phyloP scores from a whole-genome alignment of 35 echinoderm and acorn worm species.

The Nesometra sesokonis region DNA sequence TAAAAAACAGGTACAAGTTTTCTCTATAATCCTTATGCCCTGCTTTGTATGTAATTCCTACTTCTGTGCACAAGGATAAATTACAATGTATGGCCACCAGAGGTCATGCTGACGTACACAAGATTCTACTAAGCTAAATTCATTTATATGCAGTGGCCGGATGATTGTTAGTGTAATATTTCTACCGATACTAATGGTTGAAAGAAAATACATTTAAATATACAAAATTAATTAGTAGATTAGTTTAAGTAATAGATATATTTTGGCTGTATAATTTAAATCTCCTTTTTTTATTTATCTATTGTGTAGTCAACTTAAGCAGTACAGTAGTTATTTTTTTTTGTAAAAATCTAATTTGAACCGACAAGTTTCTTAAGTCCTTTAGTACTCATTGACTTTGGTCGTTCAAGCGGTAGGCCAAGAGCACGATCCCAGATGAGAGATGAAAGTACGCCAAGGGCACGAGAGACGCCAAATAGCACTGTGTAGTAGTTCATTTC shows the following conservation, averaged over 20 bases:
- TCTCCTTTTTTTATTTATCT: not conserved
- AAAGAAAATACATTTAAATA: not conserved
- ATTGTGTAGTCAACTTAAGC: not conserved
- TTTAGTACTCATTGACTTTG: conserved; percentile 92
- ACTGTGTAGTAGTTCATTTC: conserved; percentile 98
- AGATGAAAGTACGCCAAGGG: conserved; percentile 73
- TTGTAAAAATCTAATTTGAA: conserved; percentile 11
- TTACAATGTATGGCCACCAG: too few relatives aligned
- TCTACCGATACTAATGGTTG: too few relatives aligned
- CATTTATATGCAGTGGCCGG: too few relatives aligned
- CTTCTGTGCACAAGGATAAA: too few relatives aligned
- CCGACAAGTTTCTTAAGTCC: conserved; percentile 91
- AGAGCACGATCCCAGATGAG: conserved; percentile 89
- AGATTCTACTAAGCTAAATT: too few relatives aligned
- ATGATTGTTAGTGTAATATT: too few relatives aligned
- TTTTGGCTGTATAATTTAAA: not conserved
- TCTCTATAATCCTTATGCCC: too few relatives aligned
- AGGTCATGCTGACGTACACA: too few relatives aligned
- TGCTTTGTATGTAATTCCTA: too few relatives aligned
- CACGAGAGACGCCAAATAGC: conserved; percentile 75
- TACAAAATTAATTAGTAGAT: not conserved
- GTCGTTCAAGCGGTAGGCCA: conserved; percentile 90
- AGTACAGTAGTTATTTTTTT: not conserved
- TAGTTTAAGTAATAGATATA: not conserved
- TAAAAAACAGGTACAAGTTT: too few relatives aligned